A percentile compares a stretch with the other conserved stretches of the same genome.
Evolutionary conservation across 2,113 vertebrate genomes (phyloP).

Genomic region (Redunca redunca): DNA sequence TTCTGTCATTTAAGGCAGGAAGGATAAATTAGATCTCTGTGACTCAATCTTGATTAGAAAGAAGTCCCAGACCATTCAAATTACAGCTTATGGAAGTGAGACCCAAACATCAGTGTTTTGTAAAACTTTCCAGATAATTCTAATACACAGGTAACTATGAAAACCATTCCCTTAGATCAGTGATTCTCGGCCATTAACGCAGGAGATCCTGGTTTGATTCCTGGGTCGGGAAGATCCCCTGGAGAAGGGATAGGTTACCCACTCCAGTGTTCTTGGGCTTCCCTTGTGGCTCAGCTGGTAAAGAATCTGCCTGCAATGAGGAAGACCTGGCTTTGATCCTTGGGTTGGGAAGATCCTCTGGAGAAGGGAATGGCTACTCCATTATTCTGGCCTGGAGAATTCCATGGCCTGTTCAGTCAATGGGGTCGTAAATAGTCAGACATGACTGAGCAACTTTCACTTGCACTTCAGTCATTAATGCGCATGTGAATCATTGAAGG

Average conservation of each 20-base stretch:
- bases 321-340: not conserved
- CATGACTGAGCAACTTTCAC: not conserved
- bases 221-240: not conserved
- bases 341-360: not conserved
- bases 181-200: not conserved
- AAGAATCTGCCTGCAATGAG: rapidly evolving
- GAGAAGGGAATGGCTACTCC: not conserved
- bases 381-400: not conserved
- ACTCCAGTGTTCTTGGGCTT: not conserved
- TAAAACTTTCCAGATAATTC: not conserved
- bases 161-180: not conserved
- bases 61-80: not conserved
- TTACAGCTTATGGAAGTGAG: not conserved
- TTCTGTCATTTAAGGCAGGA: not conserved
- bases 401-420: not conserved
- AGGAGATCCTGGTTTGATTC: not conserved
- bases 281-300: not conserved
- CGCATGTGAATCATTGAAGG: not conserved
- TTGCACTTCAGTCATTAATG: not conserved
- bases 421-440: not conserved
- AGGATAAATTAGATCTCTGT: not conserved
- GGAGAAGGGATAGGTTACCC: not conserved
- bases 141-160: not conserved
- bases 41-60: not conserved
- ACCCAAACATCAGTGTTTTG: not conserved